These are phyloP conservation scores for Pollachius pollachius DNA, from an alignment of 2,113 vertebrate genomes.

Conservation along the genomic window DNA sequence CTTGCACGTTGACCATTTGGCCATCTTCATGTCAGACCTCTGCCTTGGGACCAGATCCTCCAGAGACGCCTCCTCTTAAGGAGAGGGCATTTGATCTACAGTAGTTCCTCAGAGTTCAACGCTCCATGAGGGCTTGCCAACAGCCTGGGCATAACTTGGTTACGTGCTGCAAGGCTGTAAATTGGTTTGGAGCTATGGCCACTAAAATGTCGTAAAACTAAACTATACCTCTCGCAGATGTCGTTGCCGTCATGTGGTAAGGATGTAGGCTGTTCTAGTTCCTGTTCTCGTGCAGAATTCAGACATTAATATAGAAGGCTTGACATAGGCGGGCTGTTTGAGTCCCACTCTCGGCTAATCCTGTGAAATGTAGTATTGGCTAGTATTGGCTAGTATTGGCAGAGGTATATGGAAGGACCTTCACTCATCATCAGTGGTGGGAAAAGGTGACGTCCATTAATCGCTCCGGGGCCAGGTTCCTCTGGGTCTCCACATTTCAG, in stretches of 20 bases:
- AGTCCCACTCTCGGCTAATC: neutral
- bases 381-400: too few species aligned
- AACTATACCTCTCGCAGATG: neutral
- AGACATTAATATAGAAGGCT: neutral
- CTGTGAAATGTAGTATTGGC: slow-evolving; percentile 2
- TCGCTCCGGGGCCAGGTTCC: too few species aligned
- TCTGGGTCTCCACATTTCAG: too few species aligned
- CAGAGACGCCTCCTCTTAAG: neutral
- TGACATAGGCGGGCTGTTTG: slow-evolving; percentile 7
- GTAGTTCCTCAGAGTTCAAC: neutral
- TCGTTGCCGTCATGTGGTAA: neutral
- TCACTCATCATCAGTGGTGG: neutral
- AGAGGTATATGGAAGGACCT: neutral
- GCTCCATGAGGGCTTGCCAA: neutral
- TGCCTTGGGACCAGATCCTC: neutral
- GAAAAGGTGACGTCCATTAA: too few species aligned
- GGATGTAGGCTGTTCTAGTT: neutral
- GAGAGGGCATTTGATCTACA: neutral
- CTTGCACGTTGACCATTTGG: neutral
- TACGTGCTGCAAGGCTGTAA: neutral
- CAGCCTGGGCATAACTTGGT: neutral
- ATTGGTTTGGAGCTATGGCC: neutral
- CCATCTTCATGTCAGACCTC: neutral
- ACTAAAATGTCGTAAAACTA: slow-evolving; percentile 5
- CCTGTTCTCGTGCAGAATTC: neutral